Percentiles rank a stretch among this genome's conserved stretches.
These are phyloP conservation scores for Osmerus mordax DNA, from an alignment of 2,113 vertebrate species.

Conservation along the genomic window DNA sequence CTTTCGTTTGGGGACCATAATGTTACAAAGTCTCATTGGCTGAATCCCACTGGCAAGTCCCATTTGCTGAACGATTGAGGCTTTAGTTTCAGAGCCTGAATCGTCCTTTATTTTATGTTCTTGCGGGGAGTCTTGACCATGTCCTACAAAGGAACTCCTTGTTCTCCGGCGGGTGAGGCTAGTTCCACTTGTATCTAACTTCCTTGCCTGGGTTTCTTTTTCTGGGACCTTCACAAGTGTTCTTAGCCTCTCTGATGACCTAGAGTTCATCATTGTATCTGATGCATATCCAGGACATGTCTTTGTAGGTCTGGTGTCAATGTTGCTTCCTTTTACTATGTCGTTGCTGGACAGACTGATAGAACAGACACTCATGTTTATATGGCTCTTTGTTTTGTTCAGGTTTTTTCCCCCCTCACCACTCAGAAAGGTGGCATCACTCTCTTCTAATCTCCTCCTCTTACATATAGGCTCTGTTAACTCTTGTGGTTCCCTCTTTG, in stretches of 20 bases:
- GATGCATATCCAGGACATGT: neutral
- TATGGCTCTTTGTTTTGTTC: neutral
- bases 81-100: neutral
- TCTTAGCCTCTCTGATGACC: no score
- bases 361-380: slow-evolving; percentile 21
- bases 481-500: no score
- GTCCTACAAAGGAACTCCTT: no score
- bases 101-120: no score
- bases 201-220: no score
- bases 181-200: neutral
- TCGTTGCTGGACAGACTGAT: slow-evolving; percentile 53
- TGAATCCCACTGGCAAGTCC: no score
- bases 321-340: slow-evolving; percentile 26
- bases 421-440: neutral
- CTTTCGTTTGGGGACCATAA: neutral
- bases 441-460: slow-evolving; percentile 7
- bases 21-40: neutral
- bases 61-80: no score
- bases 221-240: no score
- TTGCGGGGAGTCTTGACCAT: no score
- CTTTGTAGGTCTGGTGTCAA: no score
- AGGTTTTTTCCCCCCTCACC: neutral
- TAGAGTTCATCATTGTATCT: neutral
- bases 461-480: slow-evolving; percentile 5
- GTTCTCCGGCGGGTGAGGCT: neutral